These are phyloP conservation scores for Plebejus melissa DNA, from an alignment of 2,888 invertebrate species.

Conservation along the genomic window DNA sequence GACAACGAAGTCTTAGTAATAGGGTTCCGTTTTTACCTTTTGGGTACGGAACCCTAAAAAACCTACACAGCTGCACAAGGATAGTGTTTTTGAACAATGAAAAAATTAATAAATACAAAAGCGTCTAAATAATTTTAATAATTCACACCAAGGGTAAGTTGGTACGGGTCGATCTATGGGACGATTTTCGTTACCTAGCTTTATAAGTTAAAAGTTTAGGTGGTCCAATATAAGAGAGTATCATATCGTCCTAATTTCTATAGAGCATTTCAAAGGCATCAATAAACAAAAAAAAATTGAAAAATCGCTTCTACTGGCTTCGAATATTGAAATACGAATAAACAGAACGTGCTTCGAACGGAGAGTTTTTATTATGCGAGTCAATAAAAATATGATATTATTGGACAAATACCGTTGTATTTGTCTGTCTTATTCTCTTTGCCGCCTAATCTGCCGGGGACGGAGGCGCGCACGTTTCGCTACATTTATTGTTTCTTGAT, in stretches of 20 bases:
- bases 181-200: neutral
- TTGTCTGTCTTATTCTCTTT: slow-evolving; percentile 70
- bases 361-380: slow-evolving; percentile 10
- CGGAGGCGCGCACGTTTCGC: slow-evolving; percentile 62
- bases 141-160: no score
- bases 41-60: no score
- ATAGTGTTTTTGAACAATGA: neutral
- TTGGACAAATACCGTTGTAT: slow-evolving; percentile 64
- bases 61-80: no score
- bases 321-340: slow-evolving; percentile 3
- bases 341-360: slow-evolving; percentile 11
- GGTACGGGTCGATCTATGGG: neutral
- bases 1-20: no score
- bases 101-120: neutral
- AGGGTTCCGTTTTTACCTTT: no score
- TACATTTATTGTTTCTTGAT: slow-evolving; percentile 66
- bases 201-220: neutral
- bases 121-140: neutral
- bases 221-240: no score
- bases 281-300: neutral
- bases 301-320: neutral
- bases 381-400: slow-evolving; percentile 30
- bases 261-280: neutral
- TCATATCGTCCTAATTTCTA: no score
- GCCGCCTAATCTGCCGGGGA: slow-evolving; percentile 63